A percentile compares a stretch with the other conserved stretches of the same genome.
Conservation (phyloP, 2,797 vertebrate species). For the Poecilia gillii region DNA sequence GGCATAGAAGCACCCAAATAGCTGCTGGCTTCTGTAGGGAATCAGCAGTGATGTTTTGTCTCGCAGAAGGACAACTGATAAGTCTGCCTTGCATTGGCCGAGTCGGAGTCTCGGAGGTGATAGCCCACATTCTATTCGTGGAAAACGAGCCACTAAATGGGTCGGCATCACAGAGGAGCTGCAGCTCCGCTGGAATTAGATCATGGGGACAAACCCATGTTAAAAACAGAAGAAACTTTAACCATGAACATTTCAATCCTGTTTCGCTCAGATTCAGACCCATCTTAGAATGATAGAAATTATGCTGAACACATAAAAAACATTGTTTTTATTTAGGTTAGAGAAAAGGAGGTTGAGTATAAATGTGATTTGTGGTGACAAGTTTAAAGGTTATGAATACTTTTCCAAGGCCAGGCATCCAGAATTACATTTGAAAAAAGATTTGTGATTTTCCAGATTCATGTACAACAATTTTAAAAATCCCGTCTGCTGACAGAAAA, state of each 20-base stretch:
- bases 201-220: slow-evolving; percentile 29
- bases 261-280: not conserved
- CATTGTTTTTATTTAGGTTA: not conserved
- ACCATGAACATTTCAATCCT: not conserved
- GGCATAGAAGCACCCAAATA: not conserved
- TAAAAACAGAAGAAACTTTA: not conserved
- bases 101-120: slow-evolving; percentile 54
- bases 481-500: too few species aligned
- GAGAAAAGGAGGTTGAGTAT: not conserved
- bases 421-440: not conserved
- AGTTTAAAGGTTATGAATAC: not conserved
- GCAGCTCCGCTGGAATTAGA: slow-evolving; percentile 33
- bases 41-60: slow-evolving; percentile 21
- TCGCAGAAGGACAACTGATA: slow-evolving; percentile 27
- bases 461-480: not conserved
- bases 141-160: slow-evolving; percentile 78
- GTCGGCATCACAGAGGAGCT: slow-evolving; percentile 62
- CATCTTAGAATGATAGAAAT: not conserved
- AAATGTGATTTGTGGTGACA: not conserved
- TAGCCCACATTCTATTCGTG: slow-evolving; percentile 77
- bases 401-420: not conserved
- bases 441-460: not conserved
- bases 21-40: not conserved
- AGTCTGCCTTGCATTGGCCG: slow-evolving; percentile 10
- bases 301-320: not conserved